Base-by-base conservation (phyloP, 2,797 vertebrate species). In the Tragelaphus eurycerus region DNA sequence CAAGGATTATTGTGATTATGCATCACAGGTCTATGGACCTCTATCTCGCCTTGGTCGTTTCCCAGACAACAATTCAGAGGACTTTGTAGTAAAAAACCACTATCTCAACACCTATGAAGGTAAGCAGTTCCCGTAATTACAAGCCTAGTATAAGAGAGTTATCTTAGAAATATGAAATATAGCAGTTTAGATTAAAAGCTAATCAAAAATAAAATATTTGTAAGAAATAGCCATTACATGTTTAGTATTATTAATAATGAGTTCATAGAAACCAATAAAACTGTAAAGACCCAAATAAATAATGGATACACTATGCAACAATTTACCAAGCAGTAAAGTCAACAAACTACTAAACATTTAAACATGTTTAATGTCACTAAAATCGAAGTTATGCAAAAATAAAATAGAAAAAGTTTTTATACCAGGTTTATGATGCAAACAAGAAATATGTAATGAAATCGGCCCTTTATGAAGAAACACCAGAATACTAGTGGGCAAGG, bases 81-180 rank as follows among this genome's bases (percentile, higher is more conserved):
- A 86, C 82, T 98, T 97, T 23, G 79, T 98, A 0, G 98, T 99
- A 52, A 99, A 98, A 98, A 99, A 98, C 97, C 94, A 91, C 85
- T 99, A 99, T 98, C 99, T 99, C 86, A 98, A 98, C 96, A 99
- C 99, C 5, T 99, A 99, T 94, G 98, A 99, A 99, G 99, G 99
- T 99, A 97, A 98, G 96, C 34, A 82, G 60, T 46, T 89, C 79
- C 76, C 14, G 86, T 83, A 82, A 96, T 92, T 57, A 71, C 91
- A 97, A 64, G 88, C 48, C 27, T 64, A 90, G 7, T 50, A 55
- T 62, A 92, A 88, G 38, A 90, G 14, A 6, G 29, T 52, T 97
- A 74, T 38, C 59, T 48, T 83, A 81, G 23, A 89, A 50, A 89
- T 57, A 50, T 27, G 79, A 91, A 16, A 14, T 78, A n/a, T 31